Evolutionary conservation across 2,113 vertebrate genomes (phyloP).

Genomic region (Sapayoa aenigma): DNA sequence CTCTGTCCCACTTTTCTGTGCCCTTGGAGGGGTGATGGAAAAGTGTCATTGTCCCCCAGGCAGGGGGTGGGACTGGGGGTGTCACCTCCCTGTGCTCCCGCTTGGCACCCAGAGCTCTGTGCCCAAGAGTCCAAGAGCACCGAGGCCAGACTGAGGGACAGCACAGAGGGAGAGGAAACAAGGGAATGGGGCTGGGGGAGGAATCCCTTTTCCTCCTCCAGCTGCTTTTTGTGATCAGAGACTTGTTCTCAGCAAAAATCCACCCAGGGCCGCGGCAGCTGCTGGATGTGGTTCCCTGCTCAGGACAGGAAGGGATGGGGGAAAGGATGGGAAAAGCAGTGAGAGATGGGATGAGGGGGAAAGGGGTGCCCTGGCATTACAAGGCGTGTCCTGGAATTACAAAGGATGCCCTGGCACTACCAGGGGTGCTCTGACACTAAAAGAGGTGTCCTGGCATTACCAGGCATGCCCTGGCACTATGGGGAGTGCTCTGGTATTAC

Average conservation of each 20-base stretch:
- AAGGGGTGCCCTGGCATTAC: accelerated
- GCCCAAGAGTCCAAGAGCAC: background rate
- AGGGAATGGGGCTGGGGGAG: background rate
- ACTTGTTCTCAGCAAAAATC: background rate
- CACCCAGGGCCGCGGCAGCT: background rate
- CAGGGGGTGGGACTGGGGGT: background rate
- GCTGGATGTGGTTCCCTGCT: background rate
- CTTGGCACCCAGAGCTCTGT: background rate
- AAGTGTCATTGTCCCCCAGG: background rate
- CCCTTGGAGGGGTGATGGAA: background rate
- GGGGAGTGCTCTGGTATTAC: accelerated
- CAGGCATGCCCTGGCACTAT: background rate
- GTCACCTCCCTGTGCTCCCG: background rate
- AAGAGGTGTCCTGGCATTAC: accelerated
- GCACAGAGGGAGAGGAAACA: background rate
- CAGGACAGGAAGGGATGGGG: background rate
- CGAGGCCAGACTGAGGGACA: accelerated
- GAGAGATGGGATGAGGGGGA: background rate
- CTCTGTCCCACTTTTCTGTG: accelerated
- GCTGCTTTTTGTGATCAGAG: background rate
- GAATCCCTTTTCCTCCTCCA: background rate
- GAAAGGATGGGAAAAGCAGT: background rate
- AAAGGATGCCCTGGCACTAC: accelerated
- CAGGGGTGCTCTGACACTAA: background rate
- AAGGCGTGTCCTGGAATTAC: background rate